These are phyloP conservation scores for Cisticola juncidis DNA, from an alignment of 2,113 vertebrate species.

Conservation along the genomic window DNA sequence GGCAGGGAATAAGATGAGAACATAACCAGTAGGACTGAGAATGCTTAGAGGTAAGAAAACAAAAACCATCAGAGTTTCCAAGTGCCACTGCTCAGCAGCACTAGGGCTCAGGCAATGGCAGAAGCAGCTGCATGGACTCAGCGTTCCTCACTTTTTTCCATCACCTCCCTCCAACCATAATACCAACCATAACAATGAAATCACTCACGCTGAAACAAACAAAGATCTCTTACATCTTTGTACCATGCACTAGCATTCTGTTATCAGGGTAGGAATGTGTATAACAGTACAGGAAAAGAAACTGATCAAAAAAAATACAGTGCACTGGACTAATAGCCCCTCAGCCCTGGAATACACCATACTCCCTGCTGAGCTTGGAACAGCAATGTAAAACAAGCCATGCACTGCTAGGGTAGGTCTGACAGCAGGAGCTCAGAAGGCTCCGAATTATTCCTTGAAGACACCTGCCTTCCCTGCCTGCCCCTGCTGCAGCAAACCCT, in stretches of 20 bases:
- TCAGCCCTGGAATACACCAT: not conserved
- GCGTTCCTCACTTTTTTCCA: not conserved
- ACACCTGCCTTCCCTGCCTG: slow-evolving; percentile 4
- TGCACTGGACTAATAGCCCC: not conserved
- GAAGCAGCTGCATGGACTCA: not conserved
- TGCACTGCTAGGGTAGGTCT: not conserved
- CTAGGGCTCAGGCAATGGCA: not conserved
- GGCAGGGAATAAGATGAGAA: not conserved
- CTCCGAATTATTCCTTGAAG: not conserved
- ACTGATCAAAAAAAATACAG: not conserved
- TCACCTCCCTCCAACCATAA: not conserved
- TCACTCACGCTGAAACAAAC: not conserved
- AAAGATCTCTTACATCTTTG: not conserved
- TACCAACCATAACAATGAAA: not conserved
- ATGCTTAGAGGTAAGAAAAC: not conserved
- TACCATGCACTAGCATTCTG: not conserved
- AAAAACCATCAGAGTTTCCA: not conserved
- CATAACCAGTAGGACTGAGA: not conserved
- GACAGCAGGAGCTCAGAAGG: not conserved
- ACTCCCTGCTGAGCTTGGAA: not conserved
- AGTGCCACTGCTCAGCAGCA: not conserved
- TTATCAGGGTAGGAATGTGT: not conserved
- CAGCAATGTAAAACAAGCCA: not conserved
- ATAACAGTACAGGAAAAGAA: not conserved
- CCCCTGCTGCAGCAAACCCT: not conserved